phyloP scores from a whole-genome alignment of 2,888 invertebrate species.

The Dioctria rufipes region DNA sequence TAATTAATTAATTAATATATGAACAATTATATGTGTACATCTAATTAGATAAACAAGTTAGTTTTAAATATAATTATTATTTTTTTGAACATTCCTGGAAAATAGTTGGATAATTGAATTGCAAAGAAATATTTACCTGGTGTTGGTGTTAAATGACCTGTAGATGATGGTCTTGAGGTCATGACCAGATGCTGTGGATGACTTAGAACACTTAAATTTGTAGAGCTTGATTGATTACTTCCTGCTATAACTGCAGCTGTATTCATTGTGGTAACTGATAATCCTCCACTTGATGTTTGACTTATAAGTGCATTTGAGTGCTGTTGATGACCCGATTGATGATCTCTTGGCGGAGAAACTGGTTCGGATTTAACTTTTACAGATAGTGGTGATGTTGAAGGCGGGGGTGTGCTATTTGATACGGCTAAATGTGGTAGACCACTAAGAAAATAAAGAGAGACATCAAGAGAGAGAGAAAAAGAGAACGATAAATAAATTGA shows the following conservation, averaged over 20 bases:
- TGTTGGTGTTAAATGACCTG: constrained; percentile 75
- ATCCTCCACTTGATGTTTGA: constrained; percentile 62
- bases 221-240: constrained; percentile 66
- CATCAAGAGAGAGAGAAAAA: constrained; percentile 63
- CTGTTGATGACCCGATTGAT: constrained; percentile 73
- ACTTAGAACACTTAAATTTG: constrained; percentile 72
- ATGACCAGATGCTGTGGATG: constrained; percentile 72
- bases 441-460: constrained; percentile 67
- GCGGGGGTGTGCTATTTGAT: constrained; percentile 82
- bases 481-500: constrained; percentile 48
- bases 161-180: constrained; percentile 75
- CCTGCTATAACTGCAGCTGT: constrained; percentile 64
- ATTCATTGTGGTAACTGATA: constrained; percentile 66
- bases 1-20: too few species aligned
- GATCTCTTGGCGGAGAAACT: constrained; percentile 92
- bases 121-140: constrained; percentile 70
- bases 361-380: constrained; percentile 96
- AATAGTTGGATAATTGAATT: background rate
- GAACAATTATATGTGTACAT: too few species aligned
- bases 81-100: constrained; percentile 20
- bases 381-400: constrained; percentile 84
- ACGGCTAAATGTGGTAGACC: constrained; percentile 85
- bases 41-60: too few species aligned
- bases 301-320: constrained; percentile 61
- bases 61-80: too few species aligned